Base-by-base conservation (phyloP, 2,797 vertebrate genomes). In the Pseudochromis fuscus region DNA sequence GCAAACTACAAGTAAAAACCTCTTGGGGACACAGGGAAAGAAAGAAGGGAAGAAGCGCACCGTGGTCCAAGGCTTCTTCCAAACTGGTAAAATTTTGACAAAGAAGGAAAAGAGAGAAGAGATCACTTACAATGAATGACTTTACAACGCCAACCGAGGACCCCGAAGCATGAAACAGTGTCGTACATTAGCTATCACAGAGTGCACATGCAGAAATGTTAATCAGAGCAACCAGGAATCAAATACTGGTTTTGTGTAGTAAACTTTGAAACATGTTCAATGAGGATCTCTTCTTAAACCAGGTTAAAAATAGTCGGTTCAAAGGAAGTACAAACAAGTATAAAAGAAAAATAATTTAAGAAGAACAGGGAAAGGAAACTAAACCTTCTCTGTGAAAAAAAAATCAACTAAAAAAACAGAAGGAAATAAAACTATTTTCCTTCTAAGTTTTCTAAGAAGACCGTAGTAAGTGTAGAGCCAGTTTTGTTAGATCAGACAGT, bases 301-400 rank as follows among this genome's bases (percentile, higher is more conserved):
- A 72, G 78, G 75, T 72, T 65, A 72, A 86, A 81, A 87, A 60
- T 60, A 69, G 79, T 75, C 66, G 51, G 65, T 84, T 81, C 57
- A 85, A 91, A 86, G 61, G 73, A 87, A 82, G 87, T 89, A 91
- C 86, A 91, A 89, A 88, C 73, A 75, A 87, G 87, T 92, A 89
- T 67, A 93, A 89, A 90, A 89, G 74, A 87, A 88, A 89, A 90
- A 92, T 87, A 92, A 92, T 87, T 92, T 89, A 91, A 87, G 69
- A 91, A 87, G 69, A 86, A 84, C 49, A 58, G 50, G 69, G 70
- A 66, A 67, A 59, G 24, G 62, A 73, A 79, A 84, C 78, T 87
- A 79, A 82, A 88, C 62, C 69, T 75, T 79, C 55, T 83, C 46
- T 65, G 79, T 71, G 49, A 44, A 63, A 69, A 77, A 65, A 70